A percentile compares a stretch with the other conserved stretches of the same genome.
Evolutionary conservation across 2,797 vertebrate species (phyloP).

Genomic region (Amniataba percoides): DNA sequence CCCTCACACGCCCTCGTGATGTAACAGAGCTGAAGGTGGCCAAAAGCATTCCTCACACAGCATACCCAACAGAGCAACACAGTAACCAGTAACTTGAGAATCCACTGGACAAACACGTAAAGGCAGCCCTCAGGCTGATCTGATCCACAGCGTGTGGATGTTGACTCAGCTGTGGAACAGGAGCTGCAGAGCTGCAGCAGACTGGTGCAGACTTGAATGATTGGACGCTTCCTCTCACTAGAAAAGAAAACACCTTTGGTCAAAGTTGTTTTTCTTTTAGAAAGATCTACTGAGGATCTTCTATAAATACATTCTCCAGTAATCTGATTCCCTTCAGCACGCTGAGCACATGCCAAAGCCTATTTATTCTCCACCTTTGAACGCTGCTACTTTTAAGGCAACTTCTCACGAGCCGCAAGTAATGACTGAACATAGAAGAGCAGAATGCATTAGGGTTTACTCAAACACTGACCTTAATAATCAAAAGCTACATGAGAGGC

Average conservation of each 20-base stretch:
- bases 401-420: slow-evolving; percentile 18
- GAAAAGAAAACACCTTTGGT: slow-evolving; percentile 15
- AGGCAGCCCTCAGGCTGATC: not conserved
- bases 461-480: not conserved
- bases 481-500: slow-evolving; percentile 17
- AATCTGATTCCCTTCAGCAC: slow-evolving; percentile 64
- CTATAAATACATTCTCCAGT: slow-evolving; percentile 75
- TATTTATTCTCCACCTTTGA: slow-evolving; percentile 75
- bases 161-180: slow-evolving; percentile 17
- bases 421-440: not conserved
- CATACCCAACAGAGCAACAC: slow-evolving; percentile 15
- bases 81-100: slow-evolving; percentile 49
- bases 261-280: slow-evolving; percentile 27
- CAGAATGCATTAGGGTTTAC: not conserved
- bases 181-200: slow-evolving; percentile 1
- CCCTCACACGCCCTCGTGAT: slow-evolving; percentile 13
- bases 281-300: slow-evolving; percentile 35
- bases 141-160: slow-evolving; percentile 6
- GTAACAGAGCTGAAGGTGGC: slow-evolving; percentile 31
- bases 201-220: not conserved
- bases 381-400: slow-evolving; percentile 33
- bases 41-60: slow-evolving; percentile 26
- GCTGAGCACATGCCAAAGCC: slow-evolving; percentile 64
- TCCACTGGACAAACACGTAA: slow-evolving; percentile 19
- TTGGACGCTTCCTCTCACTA: not conserved